Evolutionary conservation across 2,888 invertebrate species (phyloP).

Genomic region (Lasioglossum villosulum): DNA sequence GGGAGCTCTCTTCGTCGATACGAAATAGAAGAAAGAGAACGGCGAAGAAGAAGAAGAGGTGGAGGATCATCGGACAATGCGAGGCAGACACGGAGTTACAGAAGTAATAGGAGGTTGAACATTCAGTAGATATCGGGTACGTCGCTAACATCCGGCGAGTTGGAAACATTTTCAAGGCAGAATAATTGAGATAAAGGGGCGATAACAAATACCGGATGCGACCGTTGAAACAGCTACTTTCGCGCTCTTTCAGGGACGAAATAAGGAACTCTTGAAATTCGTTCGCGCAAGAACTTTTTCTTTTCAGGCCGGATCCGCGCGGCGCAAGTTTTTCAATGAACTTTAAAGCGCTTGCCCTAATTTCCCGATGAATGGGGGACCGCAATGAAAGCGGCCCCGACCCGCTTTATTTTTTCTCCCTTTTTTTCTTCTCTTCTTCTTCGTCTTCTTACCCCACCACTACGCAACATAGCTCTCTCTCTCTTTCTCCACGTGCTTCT

Average conservation of each 20-base stretch:
- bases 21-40: background rate
- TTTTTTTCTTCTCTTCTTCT: constrained; percentile 21
- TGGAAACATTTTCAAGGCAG: constrained; percentile 28
- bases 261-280: constrained; percentile 69
- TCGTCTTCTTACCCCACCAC: background rate
- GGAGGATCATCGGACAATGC: constrained; percentile 23
- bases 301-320: constrained; percentile 41
- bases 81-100: constrained; percentile 16
- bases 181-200: constrained; percentile 63
- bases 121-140: background rate
- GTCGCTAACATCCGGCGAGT: background rate
- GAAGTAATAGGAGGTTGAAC: constrained; percentile 21
- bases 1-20: background rate
- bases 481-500: background rate
- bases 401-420: constrained; percentile 66
- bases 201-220: constrained; percentile 61
- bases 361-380: constrained; percentile 75
- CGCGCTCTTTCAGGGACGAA: constrained; percentile 66
- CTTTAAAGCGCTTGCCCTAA: constrained; percentile 78
- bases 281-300: constrained; percentile 66
- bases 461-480: background rate
- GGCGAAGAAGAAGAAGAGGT: too few relatives aligned
- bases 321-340: constrained; percentile 72
- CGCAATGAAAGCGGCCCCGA: constrained; percentile 74
- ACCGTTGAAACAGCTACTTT: constrained; percentile 51